Evolutionary conservation across 1,140 invertebrate genomes (phyloP), one percentile per base, ranked within the genome.

Genomic region (Drosophila novamexicana): DNA sequence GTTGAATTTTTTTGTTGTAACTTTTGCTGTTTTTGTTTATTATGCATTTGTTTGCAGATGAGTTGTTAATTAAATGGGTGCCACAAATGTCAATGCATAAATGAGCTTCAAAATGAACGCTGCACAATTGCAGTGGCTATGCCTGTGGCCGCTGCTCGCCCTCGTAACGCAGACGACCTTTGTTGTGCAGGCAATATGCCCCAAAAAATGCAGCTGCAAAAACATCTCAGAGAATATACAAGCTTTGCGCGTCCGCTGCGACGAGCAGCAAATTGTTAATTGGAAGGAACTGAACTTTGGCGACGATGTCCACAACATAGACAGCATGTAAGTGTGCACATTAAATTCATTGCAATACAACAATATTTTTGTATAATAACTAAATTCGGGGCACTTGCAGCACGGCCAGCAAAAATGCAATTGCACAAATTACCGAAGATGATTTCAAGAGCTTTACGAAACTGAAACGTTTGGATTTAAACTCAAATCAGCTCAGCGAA

Each of bases 391-490:
- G 10, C 14, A 8, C 7, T 71, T 93, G 16, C 91, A 96, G 95
- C 80, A 95, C 96, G 92, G 93, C 98, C 53, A 96, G 95, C 81
- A 94, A 95, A 83, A 98, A 98, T 91, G 94, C 95, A 75, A 96
- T 98, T 90, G 93, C 93, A 10, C 91, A 93, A 29, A 95, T 98
- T 73, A 94, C 96, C 89, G 93, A 94, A n/a, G 94, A 96, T 91
- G 95, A 96, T 50, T 98, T 96, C 79, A 93, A 93, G 77, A 95
- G 95, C 82, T 94, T 96, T 71, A 94, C 94, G 37, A 94, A 94
- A 64, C 92, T 97, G n/a, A 95, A 95, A 88, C 94, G 94, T 71
- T 93, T 97, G 90, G 95, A 96, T 91, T 92, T 96, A 44, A 96
- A 95, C 0, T 91, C 92, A 53, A 96, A 96, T 91, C 93, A 94